These are phyloP conservation scores for Sminthurinus signatus DNA, from an alignment of 1,140 invertebrate genomes.

Conservation along the genomic window DNA sequence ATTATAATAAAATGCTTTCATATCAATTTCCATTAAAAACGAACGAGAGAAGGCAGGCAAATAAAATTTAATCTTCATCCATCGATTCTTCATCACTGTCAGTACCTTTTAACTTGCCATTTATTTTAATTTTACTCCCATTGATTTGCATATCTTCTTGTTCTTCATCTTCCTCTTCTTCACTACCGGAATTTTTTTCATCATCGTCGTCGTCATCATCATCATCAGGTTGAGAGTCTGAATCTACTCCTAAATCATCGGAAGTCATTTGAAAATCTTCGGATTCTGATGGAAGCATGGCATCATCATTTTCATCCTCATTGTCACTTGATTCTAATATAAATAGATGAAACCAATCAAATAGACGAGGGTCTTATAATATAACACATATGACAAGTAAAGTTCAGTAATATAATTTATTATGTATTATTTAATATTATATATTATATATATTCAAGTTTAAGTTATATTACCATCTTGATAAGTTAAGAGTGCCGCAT, in stretches of 20 bases:
- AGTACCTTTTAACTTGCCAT: slow-evolving; percentile 1
- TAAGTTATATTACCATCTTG: slow-evolving; percentile 36
- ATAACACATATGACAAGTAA: neutral
- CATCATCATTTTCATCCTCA: slow-evolving; percentile 39
- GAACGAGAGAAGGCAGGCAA: neutral
- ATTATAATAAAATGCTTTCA: neutral
- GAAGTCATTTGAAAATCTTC: slow-evolving; percentile 37
- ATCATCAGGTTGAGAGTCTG: slow-evolving; percentile 19
- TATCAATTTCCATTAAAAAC: slow-evolving; percentile 1
- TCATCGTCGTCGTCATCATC: slow-evolving; percentile 8
- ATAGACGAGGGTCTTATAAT: neutral
- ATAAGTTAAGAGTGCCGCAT: slow-evolving; percentile 39
- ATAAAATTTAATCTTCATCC: slow-evolving; percentile 27
- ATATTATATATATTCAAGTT: neutral
- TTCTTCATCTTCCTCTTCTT: slow-evolving; percentile 2
- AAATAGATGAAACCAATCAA: neutral
- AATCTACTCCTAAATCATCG: slow-evolving; percentile 36
- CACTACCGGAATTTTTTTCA: slow-evolving; percentile 8
- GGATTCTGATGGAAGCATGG: slow-evolving; percentile 40
- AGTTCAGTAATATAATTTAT: neutral
- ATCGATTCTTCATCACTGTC: slow-evolving; percentile 28
- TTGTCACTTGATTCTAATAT: slow-evolving; percentile 38
- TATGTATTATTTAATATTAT: neutral
- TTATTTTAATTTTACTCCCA: slow-evolving; percentile 20
- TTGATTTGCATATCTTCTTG: too few species aligned